Percentiles rank a stretch among this genome's conserved stretches.
These are phyloP conservation scores for Phenganax stokvisi DNA, from an alignment of 92 coral and sea anemone genomes.

Conservation along the genomic window DNA sequence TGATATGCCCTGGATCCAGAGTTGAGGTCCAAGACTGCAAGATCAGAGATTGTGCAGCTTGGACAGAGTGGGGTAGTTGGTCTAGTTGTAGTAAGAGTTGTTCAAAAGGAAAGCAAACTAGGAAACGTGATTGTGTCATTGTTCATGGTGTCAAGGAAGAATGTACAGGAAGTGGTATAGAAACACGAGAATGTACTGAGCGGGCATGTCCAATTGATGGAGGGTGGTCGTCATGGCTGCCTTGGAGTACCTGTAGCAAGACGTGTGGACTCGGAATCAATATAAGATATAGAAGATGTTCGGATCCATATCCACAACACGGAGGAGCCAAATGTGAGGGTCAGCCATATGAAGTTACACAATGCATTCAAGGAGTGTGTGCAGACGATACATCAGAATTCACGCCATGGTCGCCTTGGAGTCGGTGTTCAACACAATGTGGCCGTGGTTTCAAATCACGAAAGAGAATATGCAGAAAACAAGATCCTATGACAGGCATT, in stretches of 20 bases:
- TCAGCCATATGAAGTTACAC: conserved; percentile 37
- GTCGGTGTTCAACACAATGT: conserved; percentile 62
- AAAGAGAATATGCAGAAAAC: conserved; percentile 52
- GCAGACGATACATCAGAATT: conserved; percentile 43
- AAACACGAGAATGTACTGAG: conserved; percentile 43
- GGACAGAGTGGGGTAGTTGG: conserved; percentile 28
- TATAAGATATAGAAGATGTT: conserved; percentile 57
- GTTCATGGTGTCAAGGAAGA: conserved; percentile 48
- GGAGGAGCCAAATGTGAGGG: conserved; percentile 63
- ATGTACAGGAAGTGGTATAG: conserved; percentile 65
- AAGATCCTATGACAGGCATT: conserved; percentile 28
- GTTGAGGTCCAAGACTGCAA: conserved; percentile 25
- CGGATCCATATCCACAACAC: conserved; percentile 50
- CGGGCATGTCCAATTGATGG: conserved; percentile 69
- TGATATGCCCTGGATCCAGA: conserved; percentile 35
- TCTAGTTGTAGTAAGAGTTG: conserved; percentile 25
- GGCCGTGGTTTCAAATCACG: conserved; percentile 63
- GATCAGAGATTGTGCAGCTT: conserved; percentile 24
- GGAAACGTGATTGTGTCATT: conserved; percentile 17
- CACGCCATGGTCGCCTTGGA: conserved; percentile 86
- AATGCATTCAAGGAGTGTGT: conserved; percentile 44
- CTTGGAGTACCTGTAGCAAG: conserved; percentile 65
- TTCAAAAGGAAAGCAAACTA: conserved; percentile 12
- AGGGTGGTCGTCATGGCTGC: conserved; percentile 69
- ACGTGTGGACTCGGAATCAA: conserved; percentile 61